Base-by-base conservation (phyloP, 2,113 vertebrate genomes). In the Periophthalmus modestus region DNA sequence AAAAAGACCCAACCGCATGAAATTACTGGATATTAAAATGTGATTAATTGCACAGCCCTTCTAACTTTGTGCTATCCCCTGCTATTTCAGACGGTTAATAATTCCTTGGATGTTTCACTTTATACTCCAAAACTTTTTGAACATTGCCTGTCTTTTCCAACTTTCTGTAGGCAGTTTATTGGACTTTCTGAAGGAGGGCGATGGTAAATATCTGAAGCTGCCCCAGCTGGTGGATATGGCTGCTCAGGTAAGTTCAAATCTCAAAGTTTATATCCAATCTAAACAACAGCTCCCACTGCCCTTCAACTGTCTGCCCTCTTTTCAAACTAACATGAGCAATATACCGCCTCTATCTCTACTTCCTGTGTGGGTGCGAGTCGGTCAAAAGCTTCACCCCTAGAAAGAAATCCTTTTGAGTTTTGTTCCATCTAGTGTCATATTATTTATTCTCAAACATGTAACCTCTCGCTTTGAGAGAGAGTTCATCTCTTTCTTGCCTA, bases 171-270 rank as follows among this genome's bases (percentile, higher is more conserved):
- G 97, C 73, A 99, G 97, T 90, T 94, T 98, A 79, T 86, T 98
- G 87, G 97, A 99, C 87, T 99, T 98, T 89, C 93, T 99, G 80
- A 99, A 98, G 88, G 97, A 99, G 87, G 97, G 97, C 69, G 97
- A 99, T 67, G 97, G 97, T 13, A 97, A 95, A 77, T 95, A 95
- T 82, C 93, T 99, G 91, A 99, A 99, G 88, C 95, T 99, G 80
- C 97, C 97, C 12, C 97, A 98, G 69, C 92, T 99, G 81, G 96
- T 99, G 3, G 97, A 99, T 87, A 98, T 98, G 97, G 97, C 97
- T 82, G 97, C 97, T 83, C 97, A 99, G 96, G 97, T 98, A 94
- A 52, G 86, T 71, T 71, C 46, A 36, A 39, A 74, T 77, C 19
- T 2, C 3, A 5, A 33, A 9, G 55, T 16, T 67, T 62, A 66